These are phyloP conservation scores for human DNA, from an alignment of 2,113 vertebrate species.

Conservation along the genomic window GRCh38 chr6:152292501-152293000, in stretches of 20 bases:
- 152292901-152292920: neutral
- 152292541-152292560: neutral
- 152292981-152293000: neutral
- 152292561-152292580: conserved; percentile 15
- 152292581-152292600: neutral
- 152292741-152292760: neutral
- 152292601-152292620: neutral
- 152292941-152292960: neutral
- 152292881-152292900: fast-evolving
- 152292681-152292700: neutral
- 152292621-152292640: neutral
- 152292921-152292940: neutral
- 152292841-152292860: neutral
- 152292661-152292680: neutral
- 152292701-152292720: neutral
- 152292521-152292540: neutral
- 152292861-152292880: fast-evolving
- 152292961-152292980: neutral
- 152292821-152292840: neutral
- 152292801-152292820: neutral
- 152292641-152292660: neutral
- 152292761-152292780: neutral
- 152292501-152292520: neutral
- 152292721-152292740: neutral
- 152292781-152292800: neutral